Evolutionary conservation across 2,888 invertebrate species (phyloP), one percentile per base, ranked within the genome.

Genomic region (Melanchra persicariae): DNA sequence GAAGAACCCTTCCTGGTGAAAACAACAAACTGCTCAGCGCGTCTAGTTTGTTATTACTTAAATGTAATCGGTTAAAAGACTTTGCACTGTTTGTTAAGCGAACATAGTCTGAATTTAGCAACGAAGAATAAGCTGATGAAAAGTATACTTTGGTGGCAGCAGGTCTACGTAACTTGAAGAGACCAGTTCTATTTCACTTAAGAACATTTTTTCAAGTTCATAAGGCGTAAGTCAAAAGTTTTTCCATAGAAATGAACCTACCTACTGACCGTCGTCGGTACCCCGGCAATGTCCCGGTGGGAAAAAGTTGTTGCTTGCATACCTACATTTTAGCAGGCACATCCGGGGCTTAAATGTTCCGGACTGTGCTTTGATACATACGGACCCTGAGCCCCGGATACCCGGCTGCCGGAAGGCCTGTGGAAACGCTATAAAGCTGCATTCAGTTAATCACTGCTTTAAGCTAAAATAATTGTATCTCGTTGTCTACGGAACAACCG

Each of bases 261-360:
- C n/a, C n/a, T n/a, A n/a, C n/a, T n/a, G 6, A 15, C 26, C 19
- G 30, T 54, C n/a, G 34, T 37, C 37, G 22, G 55, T 34, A 55
- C 30, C 55, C 12, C 2, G 5, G 15, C 12, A 51, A 0, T 24
- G n/a, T n/a, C 1, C 55, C 12, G 22, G 1, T 15, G 5, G 15
- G n/a, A 30, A 24, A 60, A 8, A 12, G 2, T 70, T 57, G 37
- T 15, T 2, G 6, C n/a, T 24, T 43, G 43, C 12, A 7, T 47
- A 66, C 45, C 19, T 19, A 19, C 24, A 69, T 51, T 51, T 43
- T 45, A 6, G 7, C 12, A 40, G 4, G 15, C n/a, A 15, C 22
- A 19, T 70, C 45, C 70, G 22, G 26, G 22, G 8, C 15, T 4
- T 60, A 22, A 47, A 60, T 54, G 60, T 71, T 54, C 37, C 37